Conservation (phyloP, 2,113 vertebrate genomes). For the Neofelis nebulosa region DNA sequence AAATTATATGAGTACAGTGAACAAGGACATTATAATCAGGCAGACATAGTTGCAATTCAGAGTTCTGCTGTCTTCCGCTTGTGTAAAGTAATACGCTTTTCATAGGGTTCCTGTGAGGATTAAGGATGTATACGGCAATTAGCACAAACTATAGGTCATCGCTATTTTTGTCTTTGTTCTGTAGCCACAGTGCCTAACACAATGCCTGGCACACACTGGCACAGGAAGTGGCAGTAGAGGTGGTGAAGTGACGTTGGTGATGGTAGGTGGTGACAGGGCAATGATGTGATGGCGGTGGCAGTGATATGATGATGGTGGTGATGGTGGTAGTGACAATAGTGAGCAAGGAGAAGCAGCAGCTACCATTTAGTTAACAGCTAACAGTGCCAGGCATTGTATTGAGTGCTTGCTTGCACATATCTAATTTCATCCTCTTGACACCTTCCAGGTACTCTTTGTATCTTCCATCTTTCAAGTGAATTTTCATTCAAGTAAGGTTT, state of each 20-base stretch:
- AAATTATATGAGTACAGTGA: neutral
- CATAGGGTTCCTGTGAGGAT: neutral
- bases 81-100: neutral
- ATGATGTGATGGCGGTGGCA: fast-evolving
- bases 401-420: no score
- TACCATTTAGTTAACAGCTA: neutral
- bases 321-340: neutral
- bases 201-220: no score
- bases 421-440: neutral
- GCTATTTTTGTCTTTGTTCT: neutral
- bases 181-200: neutral
- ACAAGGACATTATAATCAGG: neutral
- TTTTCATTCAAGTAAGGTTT: neutral
- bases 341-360: neutral
- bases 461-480: neutral
- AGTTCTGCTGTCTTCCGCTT: neutral
- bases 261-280: neutral
- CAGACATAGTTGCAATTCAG: neutral
- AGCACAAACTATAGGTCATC: neutral
- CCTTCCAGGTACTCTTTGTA: neutral
- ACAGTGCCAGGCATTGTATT: neutral
- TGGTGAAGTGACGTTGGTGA: no score
- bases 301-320: neutral
- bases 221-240: no score
- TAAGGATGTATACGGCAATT: neutral